phyloP scores from a whole-genome alignment of 2,888 invertebrate species.

The Ligdia adustata region DNA sequence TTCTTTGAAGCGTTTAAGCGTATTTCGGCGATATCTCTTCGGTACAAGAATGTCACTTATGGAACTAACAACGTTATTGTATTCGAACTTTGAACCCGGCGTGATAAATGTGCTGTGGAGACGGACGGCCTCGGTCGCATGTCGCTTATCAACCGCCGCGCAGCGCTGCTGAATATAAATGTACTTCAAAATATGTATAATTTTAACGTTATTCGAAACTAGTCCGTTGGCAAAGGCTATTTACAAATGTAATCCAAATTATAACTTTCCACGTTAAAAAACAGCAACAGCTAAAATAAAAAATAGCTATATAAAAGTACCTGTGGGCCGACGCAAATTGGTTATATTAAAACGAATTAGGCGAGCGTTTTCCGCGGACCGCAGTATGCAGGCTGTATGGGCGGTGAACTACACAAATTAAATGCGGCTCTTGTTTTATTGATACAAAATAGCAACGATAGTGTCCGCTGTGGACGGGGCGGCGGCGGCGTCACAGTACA shows the following conservation, averaged over 20 bases:
- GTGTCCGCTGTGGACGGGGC: conserved; percentile 22
- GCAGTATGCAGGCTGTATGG: conserved; percentile 28
- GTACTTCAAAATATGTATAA: conserved; percentile 44
- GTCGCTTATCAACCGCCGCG: conserved; percentile 61
- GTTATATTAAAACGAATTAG: conserved; percentile 30
- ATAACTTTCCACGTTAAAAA: conserved; percentile 10
- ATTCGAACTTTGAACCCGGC: conserved; percentile 67
- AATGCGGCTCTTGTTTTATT: conserved; percentile 46
- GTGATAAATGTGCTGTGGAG: conserved; percentile 62
- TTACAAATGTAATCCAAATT: conserved; percentile 8
- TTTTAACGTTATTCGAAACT: conserved; percentile 5
- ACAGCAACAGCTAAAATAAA: conserved; percentile 13
- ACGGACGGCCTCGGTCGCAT: conserved; percentile 55
- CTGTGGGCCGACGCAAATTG: conserved; percentile 22
- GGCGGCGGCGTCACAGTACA: conserved; percentile 16
- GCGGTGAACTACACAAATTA: conserved; percentile 36
- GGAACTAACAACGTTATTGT: conserved; percentile 51
- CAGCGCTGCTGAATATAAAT: conserved; percentile 38
- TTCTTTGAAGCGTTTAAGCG: conserved; percentile 11
- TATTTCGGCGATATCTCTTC: conserved; percentile 20
- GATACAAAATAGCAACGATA: conserved; percentile 53
- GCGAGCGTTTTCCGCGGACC: conserved; percentile 24
- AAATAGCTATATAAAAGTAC: conserved; percentile 16
- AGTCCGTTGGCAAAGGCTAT: conserved; percentile 3
- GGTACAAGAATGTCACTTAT: conserved; percentile 36